Evolutionary conservation across 1,140 invertebrate genomes (phyloP).

Genomic region (Tetragonula clypearis): DNA sequence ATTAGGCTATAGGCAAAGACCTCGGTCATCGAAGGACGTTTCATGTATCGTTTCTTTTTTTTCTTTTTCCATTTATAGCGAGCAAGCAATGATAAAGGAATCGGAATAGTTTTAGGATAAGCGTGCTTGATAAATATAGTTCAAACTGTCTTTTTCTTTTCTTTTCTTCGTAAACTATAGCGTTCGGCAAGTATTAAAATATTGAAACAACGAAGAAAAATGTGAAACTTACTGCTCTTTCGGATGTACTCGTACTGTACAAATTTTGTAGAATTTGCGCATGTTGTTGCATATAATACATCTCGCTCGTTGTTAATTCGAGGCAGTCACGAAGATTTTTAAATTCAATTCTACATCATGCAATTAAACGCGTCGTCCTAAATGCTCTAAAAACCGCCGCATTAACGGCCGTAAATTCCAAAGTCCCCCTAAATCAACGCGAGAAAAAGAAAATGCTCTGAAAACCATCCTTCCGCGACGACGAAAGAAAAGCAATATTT

Average conservation of each 20-base stretch:
- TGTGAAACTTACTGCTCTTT: too few relatives aligned
- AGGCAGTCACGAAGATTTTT: too few relatives aligned
- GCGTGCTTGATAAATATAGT: not conserved
- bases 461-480: not conserved
- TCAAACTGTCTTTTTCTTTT: not conserved
- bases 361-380: not conserved
- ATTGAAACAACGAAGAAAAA: not conserved
- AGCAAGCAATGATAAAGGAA: too few relatives aligned
- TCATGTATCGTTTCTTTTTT: not conserved
- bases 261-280: not conserved
- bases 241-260: too few relatives aligned
- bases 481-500: not conserved
- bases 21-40: conserved; percentile 21
- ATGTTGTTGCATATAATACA: not conserved
- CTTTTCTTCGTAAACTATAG: not conserved
- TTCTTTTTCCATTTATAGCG: not conserved
- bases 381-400: not conserved
- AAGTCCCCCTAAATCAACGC: not conserved
- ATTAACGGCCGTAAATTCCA: not conserved
- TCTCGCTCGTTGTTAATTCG: too few relatives aligned
- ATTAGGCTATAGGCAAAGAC: conserved; percentile 18
- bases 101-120: not conserved
- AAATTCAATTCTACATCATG: not conserved
- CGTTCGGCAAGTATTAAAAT: not conserved
- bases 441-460: not conserved